phyloP scores from a whole-genome alignment of 2,797 vertebrate species.

The Thaleichthys pacificus region DNA sequence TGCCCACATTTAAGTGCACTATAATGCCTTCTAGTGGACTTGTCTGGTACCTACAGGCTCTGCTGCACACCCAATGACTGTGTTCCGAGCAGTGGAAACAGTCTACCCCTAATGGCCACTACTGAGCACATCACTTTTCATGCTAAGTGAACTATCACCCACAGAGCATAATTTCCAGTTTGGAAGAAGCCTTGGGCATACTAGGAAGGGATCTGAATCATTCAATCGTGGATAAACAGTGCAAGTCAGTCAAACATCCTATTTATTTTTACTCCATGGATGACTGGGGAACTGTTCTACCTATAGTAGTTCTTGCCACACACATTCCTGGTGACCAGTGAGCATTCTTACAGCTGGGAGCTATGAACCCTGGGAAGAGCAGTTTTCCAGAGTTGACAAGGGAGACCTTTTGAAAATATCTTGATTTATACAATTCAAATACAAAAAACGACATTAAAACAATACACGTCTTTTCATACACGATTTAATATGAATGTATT shows the following conservation, averaged over 20 bases:
- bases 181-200: background rate
- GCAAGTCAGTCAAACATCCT: background rate
- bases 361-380: background rate
- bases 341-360: background rate
- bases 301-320: background rate
- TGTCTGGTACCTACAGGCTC: background rate
- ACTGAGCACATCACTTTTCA: constrained; percentile 2
- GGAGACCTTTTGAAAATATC: background rate
- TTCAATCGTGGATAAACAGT: background rate
- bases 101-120: background rate
- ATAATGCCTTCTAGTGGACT: constrained; percentile 40
- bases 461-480: background rate
- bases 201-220: background rate
- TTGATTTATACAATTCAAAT: background rate
- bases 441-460: background rate
- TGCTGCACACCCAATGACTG: background rate
- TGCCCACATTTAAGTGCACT: background rate
- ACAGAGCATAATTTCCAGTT: constrained; percentile 1
- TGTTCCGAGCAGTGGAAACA: background rate
- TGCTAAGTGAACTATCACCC: background rate
- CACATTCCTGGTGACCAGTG: background rate
- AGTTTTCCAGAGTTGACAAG: background rate
- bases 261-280: constrained; percentile 4
- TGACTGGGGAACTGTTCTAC: background rate
- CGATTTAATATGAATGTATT: background rate